phyloP scores from a whole-genome alignment of 2,888 invertebrate species.

The Drymonia ruficornis region DNA sequence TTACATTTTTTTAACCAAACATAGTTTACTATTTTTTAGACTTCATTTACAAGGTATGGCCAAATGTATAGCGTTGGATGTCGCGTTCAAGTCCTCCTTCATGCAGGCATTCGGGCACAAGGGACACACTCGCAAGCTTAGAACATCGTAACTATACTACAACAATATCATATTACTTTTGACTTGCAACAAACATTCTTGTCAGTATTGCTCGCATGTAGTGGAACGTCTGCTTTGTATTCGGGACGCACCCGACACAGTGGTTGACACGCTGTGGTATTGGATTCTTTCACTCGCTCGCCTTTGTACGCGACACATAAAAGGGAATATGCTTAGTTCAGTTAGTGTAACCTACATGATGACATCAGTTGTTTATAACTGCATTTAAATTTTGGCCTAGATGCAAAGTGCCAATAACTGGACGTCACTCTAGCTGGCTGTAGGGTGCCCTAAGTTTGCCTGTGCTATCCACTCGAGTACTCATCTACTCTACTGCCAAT shows the following conservation, averaged over 20 bases:
- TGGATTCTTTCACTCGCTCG: slow-evolving; percentile 32
- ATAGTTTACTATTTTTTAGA: too few species aligned
- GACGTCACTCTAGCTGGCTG: too few species aligned
- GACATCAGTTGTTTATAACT: neutral
- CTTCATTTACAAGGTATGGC: too few species aligned
- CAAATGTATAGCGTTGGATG: too few species aligned
- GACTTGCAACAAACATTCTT: neutral
- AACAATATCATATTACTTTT: neutral
- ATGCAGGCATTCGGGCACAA: too few species aligned
- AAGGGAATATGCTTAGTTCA: slow-evolving; percentile 26
- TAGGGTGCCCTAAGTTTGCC: too few species aligned
- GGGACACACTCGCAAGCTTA: too few species aligned
- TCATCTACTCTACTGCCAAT: too few species aligned
- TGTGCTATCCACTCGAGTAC: too few species aligned
- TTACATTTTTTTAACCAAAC: too few species aligned
- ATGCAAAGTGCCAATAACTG: neutral
- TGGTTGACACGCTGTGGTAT: slow-evolving; percentile 10
- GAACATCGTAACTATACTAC: too few species aligned
- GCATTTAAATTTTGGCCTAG: neutral
- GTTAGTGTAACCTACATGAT: slow-evolving; percentile 4
- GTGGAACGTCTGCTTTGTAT: slow-evolving; percentile 37
- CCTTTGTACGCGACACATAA: slow-evolving; percentile 15
- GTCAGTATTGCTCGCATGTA: slow-evolving; percentile 7
- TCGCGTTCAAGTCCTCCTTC: too few species aligned
- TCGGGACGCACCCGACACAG: slow-evolving; percentile 18